These are phyloP conservation scores for Standfussiana lucernea DNA, from an alignment of 2,888 invertebrate genomes.

Conservation along the genomic window DNA sequence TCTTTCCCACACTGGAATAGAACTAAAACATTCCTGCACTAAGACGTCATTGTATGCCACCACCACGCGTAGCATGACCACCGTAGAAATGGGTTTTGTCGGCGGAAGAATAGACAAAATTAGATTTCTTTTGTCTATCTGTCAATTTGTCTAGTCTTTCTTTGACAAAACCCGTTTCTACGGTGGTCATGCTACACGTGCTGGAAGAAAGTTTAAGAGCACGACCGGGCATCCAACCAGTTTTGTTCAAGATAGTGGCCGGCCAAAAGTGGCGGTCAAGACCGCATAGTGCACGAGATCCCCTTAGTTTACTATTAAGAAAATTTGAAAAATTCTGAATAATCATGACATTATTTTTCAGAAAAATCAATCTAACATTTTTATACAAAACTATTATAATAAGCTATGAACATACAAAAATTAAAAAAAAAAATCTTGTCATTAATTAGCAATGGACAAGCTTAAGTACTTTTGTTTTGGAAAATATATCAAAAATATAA, in stretches of 20 bases:
- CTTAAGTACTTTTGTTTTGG: constrained; percentile 68
- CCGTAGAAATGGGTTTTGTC: too few relatives aligned
- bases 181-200: too few relatives aligned
- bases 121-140: too few relatives aligned
- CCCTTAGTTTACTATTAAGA: constrained; percentile 4
- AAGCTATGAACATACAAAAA: constrained; percentile 55
- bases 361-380: constrained; percentile 17
- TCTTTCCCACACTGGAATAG: too few relatives aligned
- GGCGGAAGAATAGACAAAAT: too few relatives aligned
- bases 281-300: not conserved
- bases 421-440: constrained; percentile 55
- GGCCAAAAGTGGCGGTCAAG: not conserved
- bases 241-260: not conserved
- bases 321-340: constrained; percentile 7
- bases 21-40: too few relatives aligned
- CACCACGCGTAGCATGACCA: too few relatives aligned
- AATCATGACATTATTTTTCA: constrained; percentile 2
- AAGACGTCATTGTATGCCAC: too few relatives aligned
- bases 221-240: not conserved
- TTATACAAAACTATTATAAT: constrained; percentile 26
- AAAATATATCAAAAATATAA: constrained; percentile 76
- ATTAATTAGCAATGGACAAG: constrained; percentile 53
- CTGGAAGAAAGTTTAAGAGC: not conserved
- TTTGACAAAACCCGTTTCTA: too few relatives aligned
- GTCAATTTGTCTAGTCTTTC: too few relatives aligned